Evolutionary conservation across 2,888 invertebrate genomes (phyloP).

Genomic region (Andrena hattorfiana): DNA sequence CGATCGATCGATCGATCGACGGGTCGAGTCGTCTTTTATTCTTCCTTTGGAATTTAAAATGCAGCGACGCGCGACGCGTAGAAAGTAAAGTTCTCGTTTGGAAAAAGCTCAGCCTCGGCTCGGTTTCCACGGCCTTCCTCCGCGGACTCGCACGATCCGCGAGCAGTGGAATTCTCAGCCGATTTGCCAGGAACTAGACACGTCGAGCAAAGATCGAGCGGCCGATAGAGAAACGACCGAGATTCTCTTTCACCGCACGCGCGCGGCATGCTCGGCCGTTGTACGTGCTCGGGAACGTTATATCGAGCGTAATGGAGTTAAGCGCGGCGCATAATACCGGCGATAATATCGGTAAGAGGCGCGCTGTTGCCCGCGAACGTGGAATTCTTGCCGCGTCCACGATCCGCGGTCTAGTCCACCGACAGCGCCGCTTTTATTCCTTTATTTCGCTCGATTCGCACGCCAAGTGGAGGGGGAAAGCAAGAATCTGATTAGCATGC

Average conservation of each 20-base stretch:
- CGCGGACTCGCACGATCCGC: constrained; percentile 8
- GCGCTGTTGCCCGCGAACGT: constrained; percentile 24
- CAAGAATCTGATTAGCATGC: too few relatives aligned
- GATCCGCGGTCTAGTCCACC: background rate
- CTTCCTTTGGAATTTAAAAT: too few relatives aligned
- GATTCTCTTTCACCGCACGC: constrained; percentile 53
- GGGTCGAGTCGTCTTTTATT: too few relatives aligned
- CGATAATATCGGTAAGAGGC: constrained; percentile 62
- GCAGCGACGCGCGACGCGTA: too few relatives aligned
- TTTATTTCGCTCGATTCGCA: background rate
- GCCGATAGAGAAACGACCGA: constrained; percentile 21
- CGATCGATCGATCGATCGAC: too few relatives aligned
- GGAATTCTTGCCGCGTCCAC: constrained; percentile 21
- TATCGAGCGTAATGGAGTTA: constrained; percentile 40
- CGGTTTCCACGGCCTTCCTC: constrained; percentile 18
- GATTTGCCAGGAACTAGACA: too few relatives aligned
- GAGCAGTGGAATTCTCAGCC: too few relatives aligned
- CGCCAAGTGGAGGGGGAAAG: too few relatives aligned
- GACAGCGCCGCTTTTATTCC: background rate
- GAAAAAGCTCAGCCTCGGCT: too few relatives aligned
- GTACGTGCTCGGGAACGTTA: constrained; percentile 17
- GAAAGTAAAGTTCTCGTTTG: too few relatives aligned
- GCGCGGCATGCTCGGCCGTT: background rate
- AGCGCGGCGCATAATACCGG: constrained; percentile 43
- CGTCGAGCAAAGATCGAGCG: constrained; percentile 26